A percentile compares a stretch with the other conserved stretches of the same genome.
phyloP scores from a whole-genome alignment of 2,797 vertebrate genomes.

The Cryptoprocta ferox region DNA sequence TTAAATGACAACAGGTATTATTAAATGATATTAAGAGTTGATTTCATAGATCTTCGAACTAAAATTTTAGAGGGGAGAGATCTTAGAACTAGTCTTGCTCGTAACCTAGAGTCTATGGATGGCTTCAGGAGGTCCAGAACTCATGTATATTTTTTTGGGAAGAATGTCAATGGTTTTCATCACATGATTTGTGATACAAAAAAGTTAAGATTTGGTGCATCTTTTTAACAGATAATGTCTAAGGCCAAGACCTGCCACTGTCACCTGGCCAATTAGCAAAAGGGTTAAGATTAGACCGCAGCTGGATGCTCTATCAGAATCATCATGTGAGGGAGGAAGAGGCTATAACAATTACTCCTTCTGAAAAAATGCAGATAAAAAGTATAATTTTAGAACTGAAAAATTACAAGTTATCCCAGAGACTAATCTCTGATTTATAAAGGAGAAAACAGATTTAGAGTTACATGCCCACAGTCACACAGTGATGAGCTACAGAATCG shows the following conservation, averaged over 20 bases:
- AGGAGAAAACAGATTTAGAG: not conserved
- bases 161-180: constrained; percentile 6
- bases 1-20: not conserved
- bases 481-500: not conserved
- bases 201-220: not conserved
- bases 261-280: not conserved
- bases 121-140: not conserved
- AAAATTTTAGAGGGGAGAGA: not conserved
- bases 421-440: not conserved
- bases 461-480: not conserved
- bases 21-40: not conserved
- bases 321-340: not conserved
- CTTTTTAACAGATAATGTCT: not conserved
- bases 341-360: not conserved
- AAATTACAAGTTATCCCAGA: not conserved
- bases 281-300: not conserved
- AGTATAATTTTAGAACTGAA: not conserved
- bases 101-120: not conserved
- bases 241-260: not conserved
- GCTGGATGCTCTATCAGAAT: not conserved
- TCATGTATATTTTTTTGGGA: not conserved
- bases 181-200: not conserved
- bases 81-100: not conserved
- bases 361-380: not conserved
- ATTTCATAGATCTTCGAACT: not conserved